Evolutionary conservation across 2,888 invertebrate genomes (phyloP), one percentile per base, ranked within the genome.

Genomic region (Macrosiphum euphorbiae): DNA sequence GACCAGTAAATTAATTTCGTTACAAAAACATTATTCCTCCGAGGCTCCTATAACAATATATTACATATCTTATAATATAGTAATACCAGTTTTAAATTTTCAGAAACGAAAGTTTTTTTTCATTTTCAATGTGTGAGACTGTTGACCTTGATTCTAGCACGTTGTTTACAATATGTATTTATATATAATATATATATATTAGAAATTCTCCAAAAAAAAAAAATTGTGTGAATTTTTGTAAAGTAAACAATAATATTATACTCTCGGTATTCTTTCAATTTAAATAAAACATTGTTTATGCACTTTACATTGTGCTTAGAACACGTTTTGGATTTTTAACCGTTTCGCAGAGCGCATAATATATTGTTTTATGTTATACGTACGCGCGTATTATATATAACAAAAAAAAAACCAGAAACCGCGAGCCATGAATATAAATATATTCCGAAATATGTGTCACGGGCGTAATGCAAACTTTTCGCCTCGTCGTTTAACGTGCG

Each of bases 281-380:
- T 87, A 78, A 92, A 78, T 88, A 88, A 78, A 92, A 92, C 92
- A 78, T 92, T 92, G 92, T 92, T 92, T 92, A 92, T 28, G 41
- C 28, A 92, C 26, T 50, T 26, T 41, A n/a, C 11, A n/a, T 78
- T 44, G 78, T 24, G 44, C 11, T 92, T 88, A 78, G 67, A 88
- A 92, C 92, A 92, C 92, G 92, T 92, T 92, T 92, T n/a, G n/a
- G 87, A 16, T 52, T 88, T 92, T 92, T 78, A 20, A 86, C 52
- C 41, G 86, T 92, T 88, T 92, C 44, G 78, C 88, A 55, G 78
- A 88, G 52, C 47, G 16, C 58, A 50, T 47, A 35, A 35, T 78
- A 78, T 35, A 44, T 92, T 92, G 61, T 92, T 87, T 87, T 92
- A 92, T 35, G 67, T 67, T 20, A 1, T 50, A 78, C 78, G 78